Evolutionary conservation across 2,113 vertebrate species (phyloP), one percentile per base, ranked within the genome.

Genomic region (Grantiella picta): DNA sequence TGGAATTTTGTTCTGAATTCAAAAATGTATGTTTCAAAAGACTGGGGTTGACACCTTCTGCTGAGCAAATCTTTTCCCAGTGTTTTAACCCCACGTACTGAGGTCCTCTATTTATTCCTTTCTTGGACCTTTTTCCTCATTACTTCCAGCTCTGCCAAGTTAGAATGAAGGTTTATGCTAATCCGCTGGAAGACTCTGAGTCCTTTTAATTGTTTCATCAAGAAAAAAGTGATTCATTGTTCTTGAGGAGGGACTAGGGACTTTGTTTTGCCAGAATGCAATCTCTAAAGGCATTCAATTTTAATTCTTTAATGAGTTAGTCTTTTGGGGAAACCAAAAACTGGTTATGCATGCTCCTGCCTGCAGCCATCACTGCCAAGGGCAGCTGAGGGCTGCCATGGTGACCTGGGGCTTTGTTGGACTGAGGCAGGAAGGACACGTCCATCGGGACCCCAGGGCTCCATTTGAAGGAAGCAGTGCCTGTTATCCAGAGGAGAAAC

Each of bases 321-420:
- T 73, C 59, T 36, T 80, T 53, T 38, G 25, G 38, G 31, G 27
- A 69, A 71, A 56, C 42, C 3, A 53, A 59, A 91, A 82, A 33
- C 25, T 22, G 5, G 60, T 54, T 71, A 18, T 47, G 21, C 15
- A 31, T 78, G n/a, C 36, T 81, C 8, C 40, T 56, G 45, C 27
- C 45, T 0, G 2, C 29, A 65, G 33, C 24, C 5, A 0, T 33
- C 29, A 20, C 29, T 64, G 27, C 47, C 0, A 0, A 28, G 27
- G 29, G n/a, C 8, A 16, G 36, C 20, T 1, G 0, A 45, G 38
- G 11, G 35, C 52, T 7, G 1, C 27, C 0, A 0, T 17, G 40
- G 53, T 72, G 31, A 80, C 63, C 50, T 59, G 49, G 40, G 50
- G 19, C 17, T 92, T 78, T 38, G 25, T 3, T 71, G 38, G 18